Base-by-base conservation (phyloP, 2,888 invertebrate genomes). In the Macaria liturata region DNA sequence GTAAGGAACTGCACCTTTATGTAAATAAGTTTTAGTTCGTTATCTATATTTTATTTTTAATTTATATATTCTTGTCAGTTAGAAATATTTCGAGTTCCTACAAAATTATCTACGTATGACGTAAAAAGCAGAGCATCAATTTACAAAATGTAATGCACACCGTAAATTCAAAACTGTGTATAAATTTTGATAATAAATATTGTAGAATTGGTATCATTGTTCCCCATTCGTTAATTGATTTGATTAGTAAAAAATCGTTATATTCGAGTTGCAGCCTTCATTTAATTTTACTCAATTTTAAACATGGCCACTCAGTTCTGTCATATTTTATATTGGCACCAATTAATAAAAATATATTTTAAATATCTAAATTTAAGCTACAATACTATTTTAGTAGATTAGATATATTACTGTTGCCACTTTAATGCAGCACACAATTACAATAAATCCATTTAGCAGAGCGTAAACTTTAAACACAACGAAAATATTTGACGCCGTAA, bases 201-300 rank as follows among this genome's bases (percentile, higher is more conserved):
- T 58, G 62, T 73, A 70, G 66, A 67, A 71, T 76, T 68, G 76
- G 71, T 80, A 70, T 78, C 75, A 82, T 89, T 90, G 88, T 81
- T 88, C 89, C 67, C 90, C 88, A 78, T 84, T 84, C 69, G 74
- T 78, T 83, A 75, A 76, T 78, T 79, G 66, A 72, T 74, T 66
- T 67, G 61, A 66, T 71, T 60, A 48, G 48, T 60, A 49, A 59
- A 62, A 68, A 70, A 68, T 66, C 66, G 66, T 65, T 68, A 64
- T 70, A 63, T 66, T 72, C 64, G 59, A 46, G 49, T 54, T 53
- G 57, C 66, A 64, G 61, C 63, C 67, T 62, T 63, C 65, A 68
- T 65, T 64, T 65, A 20, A 20, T 20, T 20, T 20, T 20, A 20
- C 20, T 20, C 20, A 20, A 20, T 20, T 20, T 71, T 59, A 56